phyloP scores from a whole-genome alignment of 2,797 vertebrate genomes.

The Graptemys geographica region DNA sequence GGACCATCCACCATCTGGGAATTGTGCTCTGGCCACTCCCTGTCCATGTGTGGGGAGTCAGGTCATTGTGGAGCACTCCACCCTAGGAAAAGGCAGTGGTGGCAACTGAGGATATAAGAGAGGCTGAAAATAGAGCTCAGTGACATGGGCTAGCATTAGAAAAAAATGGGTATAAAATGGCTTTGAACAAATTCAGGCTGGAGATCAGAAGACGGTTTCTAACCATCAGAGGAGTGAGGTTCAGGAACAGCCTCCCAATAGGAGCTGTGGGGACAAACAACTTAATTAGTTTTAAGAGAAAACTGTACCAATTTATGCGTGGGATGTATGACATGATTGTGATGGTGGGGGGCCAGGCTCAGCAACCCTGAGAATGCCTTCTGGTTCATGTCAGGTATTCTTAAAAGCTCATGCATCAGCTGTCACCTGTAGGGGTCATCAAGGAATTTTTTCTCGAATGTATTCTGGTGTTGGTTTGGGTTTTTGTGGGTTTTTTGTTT shows the following conservation, averaged over 20 bases:
- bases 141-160: not conserved
- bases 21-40: not conserved
- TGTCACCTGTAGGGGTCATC: not conserved
- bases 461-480: not conserved
- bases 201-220: not conserved
- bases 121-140: not conserved
- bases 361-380: not conserved
- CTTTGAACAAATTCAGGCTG: not conserved
- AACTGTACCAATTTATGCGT: not conserved
- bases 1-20: not conserved
- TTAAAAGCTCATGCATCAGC: not conserved
- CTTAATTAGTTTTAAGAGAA: not conserved
- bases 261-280: not conserved
- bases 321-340: not conserved
- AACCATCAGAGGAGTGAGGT: not conserved
- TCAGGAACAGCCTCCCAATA: not conserved
- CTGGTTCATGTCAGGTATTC: not conserved
- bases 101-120: not conserved
- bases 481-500: not conserved
- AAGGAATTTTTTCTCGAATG: not conserved
- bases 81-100: accelerated
- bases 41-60: not conserved
- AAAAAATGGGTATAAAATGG: not conserved
- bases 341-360: not conserved
- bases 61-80: not conserved